Evolutionary conservation across 2,888 invertebrate species (phyloP), one percentile per base, ranked within the genome.

Genomic region (Peribatodes rhomboidaria): DNA sequence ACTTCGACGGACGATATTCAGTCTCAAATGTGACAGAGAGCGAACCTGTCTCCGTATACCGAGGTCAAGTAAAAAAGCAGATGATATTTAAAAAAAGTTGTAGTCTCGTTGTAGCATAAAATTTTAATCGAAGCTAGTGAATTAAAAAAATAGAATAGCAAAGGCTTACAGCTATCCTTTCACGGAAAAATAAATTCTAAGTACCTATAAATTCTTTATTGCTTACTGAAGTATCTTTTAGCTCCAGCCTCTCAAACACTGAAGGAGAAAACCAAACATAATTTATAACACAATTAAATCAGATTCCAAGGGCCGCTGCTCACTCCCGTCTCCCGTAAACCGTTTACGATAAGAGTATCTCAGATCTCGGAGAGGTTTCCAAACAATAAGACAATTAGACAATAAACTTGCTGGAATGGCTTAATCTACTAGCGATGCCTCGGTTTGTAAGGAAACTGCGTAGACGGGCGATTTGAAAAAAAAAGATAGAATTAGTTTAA

Each of bases 351-450:
- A 71, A 71, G 61, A 62, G 47, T 60, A 60, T 65, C 65, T 65
- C 52, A 18, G 56, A 68, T 61, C 55, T 63, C 63, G 50, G 73
- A 77, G 78, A 75, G 80, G 77, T 79, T 74, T 77, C 77, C 79
- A 77, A 87, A 88, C 89, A 87, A 89, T 87, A 82, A 85, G 83
- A 85, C 89, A 87, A 89, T 88, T 89, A 88, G 84, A 89, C 85
- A 90, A 88, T 86, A 85, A 84, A 83, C 78, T 76, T 73, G 67
- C 75, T 73, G 82, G 85, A 87, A 89, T 88, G 79, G 84, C 86
- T 87, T 86, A 84, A 88, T 87, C 85, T 85, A 81, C 68, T 49
- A 65, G 55, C 66, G 58, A 52, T 61, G 58, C 20, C 37, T 39
- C 61, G 49, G 39, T 49, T 61, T 16, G 16, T 35, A 78, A 83